Conservation (phyloP, 2,888 invertebrate species). For the Scaeva pyrastri region DNA sequence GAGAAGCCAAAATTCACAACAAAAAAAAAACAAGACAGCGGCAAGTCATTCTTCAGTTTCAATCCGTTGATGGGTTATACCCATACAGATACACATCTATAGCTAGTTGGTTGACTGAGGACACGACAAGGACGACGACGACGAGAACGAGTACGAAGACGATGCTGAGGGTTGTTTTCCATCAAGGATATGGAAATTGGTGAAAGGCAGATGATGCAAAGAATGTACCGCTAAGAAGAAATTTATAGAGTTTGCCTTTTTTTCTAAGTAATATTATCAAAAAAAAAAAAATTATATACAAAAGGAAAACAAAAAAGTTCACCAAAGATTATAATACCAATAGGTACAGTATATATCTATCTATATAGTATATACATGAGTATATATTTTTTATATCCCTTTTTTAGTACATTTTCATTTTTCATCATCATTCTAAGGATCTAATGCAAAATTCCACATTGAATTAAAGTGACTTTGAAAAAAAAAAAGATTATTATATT, state of each 20-base stretch:
- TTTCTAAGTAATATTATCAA: not conserved
- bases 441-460: constrained; percentile 50
- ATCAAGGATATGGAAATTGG: constrained; percentile 7
- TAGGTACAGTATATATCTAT: not conserved
- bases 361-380: not conserved
- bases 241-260: not conserved
- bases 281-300: not conserved
- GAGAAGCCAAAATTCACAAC: not conserved
- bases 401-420: constrained; percentile 12
- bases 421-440: constrained; percentile 40
- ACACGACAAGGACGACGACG: too few species aligned
- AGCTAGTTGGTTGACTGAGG: not conserved
- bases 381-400: not conserved
- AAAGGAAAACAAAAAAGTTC: constrained; percentile 28
- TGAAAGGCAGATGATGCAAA: constrained; percentile 16
- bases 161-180: not conserved
- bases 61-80: constrained; percentile 20
- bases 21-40: constrained; percentile 19
- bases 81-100: too few species aligned
- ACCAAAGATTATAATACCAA: not conserved
- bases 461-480: constrained; percentile 36
- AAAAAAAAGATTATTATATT: constrained; percentile 29
- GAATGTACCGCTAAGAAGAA: constrained; percentile 13
- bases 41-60: constrained; percentile 26
- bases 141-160: too few species aligned